phyloP scores from a whole-genome alignment of 1,140 invertebrate species.

The Orchesella cincta region DNA sequence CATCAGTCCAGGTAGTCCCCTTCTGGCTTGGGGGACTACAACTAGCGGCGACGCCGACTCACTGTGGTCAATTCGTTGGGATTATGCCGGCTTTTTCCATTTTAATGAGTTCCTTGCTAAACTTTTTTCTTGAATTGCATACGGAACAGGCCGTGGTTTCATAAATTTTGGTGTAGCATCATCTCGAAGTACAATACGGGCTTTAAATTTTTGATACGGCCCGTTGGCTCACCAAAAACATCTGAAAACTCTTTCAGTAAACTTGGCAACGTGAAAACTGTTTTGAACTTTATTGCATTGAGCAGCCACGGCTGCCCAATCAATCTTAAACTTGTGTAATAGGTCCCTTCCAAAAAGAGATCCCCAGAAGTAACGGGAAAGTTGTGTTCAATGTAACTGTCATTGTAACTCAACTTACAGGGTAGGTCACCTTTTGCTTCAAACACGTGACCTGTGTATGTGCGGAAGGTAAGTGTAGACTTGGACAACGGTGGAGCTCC shows the following conservation, averaged over 20 bases:
- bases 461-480: background rate
- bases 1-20: slow-evolving; percentile 54
- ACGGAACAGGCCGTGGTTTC: slow-evolving; percentile 26
- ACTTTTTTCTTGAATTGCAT: background rate
- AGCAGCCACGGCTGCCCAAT: background rate
- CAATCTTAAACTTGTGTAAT: background rate
- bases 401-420: background rate
- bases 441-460: slow-evolving; percentile 3
- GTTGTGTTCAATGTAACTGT: background rate
- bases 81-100: slow-evolving; percentile 5
- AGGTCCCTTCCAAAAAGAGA: slow-evolving; percentile 20
- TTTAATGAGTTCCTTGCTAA: slow-evolving; percentile 17
- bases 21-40: slow-evolving; percentile 55
- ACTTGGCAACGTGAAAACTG: background rate
- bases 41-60: slow-evolving; percentile 56
- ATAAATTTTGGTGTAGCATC: slow-evolving; percentile 4
- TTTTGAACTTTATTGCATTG: background rate
- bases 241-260: slow-evolving; percentile 33
- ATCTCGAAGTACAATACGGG: slow-evolving; percentile 22
- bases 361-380: no score
- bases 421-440: background rate
- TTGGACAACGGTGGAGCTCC: no score
- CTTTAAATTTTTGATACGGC: slow-evolving; percentile 14
- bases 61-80: background rate
- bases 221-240: slow-evolving; percentile 31